A percentile compares a stretch with the other conserved stretches of the same genome.
Conservation (phyloP, 2,113 vertebrate genomes). For the Mesoclemmys tuberculata region DNA sequence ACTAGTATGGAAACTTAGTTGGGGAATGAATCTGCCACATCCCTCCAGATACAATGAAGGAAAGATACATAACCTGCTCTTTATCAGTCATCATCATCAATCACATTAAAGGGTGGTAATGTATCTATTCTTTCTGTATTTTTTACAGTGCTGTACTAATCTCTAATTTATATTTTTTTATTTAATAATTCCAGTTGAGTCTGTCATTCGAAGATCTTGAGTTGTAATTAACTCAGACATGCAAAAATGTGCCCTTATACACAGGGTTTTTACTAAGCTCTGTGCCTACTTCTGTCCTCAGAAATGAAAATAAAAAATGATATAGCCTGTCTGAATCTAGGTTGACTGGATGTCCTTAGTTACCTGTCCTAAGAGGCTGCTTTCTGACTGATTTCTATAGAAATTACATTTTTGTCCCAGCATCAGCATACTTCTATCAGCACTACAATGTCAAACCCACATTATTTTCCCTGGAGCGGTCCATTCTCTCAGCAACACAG, state of each 20-base stretch:
- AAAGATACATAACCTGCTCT: background rate
- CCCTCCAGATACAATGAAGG: background rate
- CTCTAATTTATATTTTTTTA: background rate
- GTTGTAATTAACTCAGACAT: background rate
- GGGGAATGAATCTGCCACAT: background rate
- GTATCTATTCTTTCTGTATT: background rate
- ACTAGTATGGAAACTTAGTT: background rate
- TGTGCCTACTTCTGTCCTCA: background rate
- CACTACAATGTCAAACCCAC: background rate
- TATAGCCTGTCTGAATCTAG: background rate
- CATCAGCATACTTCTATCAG: background rate
- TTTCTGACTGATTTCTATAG: background rate
- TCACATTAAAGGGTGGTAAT: background rate
- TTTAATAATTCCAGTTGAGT: background rate
- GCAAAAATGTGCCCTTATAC: background rate
- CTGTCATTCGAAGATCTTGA: background rate
- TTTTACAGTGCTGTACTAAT: background rate
- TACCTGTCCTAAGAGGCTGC: background rate
- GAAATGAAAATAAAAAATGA: background rate
- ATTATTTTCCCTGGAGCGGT: background rate
- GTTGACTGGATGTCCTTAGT: background rate
- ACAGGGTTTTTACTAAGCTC: background rate
- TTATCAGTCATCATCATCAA: background rate
- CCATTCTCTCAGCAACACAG: background rate
- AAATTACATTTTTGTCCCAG: background rate